Evolutionary conservation across 2,113 vertebrate genomes (phyloP), one percentile per base, ranked within the genome.

Genomic region (Forbesichthys papilliferus): DNA sequence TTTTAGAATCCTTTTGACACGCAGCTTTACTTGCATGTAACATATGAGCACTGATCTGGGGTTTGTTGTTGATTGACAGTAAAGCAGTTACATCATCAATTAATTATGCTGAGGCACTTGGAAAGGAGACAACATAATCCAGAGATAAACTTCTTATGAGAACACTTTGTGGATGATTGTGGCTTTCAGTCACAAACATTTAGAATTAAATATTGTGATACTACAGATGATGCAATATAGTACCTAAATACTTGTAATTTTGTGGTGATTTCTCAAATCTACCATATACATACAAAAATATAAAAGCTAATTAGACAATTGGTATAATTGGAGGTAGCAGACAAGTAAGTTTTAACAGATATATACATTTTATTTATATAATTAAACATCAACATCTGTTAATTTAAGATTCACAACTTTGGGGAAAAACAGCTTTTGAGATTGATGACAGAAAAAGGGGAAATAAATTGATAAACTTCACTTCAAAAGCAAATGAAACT

Each of bases 341-440:
- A 52, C 0, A 48, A 33, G 16, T 14, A 33, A 80, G 68, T 9
- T 48, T 76, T 58, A 88, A 88, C 73, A 84, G 62, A 83, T 75
- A 85, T 87, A 87, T 77, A 90, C 55, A 72, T 88, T 92, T 90
- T 92, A 91, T 91, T 91, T 86, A 78, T 83, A 83, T 78, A 86
- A 86, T 91, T 85, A 71, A 87, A 91, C 85, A 89, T 88, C 84
- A 64, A 89, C 83, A 70, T 68, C 66, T 87, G 84, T 81, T 72
- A 75, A 78, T 80, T 73, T 75, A 53, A 69, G 74, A 75, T 73
- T 85, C 66, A 80, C 82, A 88, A 87, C 74, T 62, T 54, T 74
- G 65, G 57, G 48, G n/a, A 16, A 27, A 49, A 71, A 76, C 61
- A 74, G 66, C 61, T 86, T 82, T 53, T 83, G 80, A 80, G 77